Conservation (phyloP, 1,140 invertebrate species). For the Trichogramma pretiosum region DNA sequence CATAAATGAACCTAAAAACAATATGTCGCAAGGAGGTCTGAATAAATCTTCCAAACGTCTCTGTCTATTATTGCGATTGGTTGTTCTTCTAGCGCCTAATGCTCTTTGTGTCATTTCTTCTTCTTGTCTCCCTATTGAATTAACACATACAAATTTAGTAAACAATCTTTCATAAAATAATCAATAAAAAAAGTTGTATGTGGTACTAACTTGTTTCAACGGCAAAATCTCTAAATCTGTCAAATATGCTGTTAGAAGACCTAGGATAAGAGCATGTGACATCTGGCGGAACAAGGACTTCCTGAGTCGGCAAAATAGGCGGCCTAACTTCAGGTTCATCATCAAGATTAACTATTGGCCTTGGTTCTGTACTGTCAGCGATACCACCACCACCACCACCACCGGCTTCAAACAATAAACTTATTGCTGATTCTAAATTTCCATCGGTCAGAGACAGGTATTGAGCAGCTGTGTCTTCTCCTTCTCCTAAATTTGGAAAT, state of each 20-base stretch:
- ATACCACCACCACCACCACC: slow-evolving; percentile 5
- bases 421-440: slow-evolving; percentile 42
- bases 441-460: slow-evolving; percentile 36
- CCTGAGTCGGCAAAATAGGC: slow-evolving; percentile 57
- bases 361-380: slow-evolving; percentile 4
- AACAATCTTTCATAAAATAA: not conserved
- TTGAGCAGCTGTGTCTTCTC: slow-evolving; percentile 32
- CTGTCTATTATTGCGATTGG: slow-evolving; percentile 26
- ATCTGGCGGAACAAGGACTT: slow-evolving; percentile 44
- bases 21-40: slow-evolving; percentile 64
- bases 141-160: slow-evolving; percentile 6
- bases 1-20: slow-evolving; percentile 58
- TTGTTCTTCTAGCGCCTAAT: slow-evolving; percentile 34
- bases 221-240: slow-evolving; percentile 59
- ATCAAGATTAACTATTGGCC: slow-evolving; percentile 15
- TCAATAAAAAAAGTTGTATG: not conserved
- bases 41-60: slow-evolving; percentile 66
- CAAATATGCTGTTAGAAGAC: slow-evolving; percentile 51
- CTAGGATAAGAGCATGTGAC: slow-evolving; percentile 38
- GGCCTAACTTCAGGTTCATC: slow-evolving; percentile 48
- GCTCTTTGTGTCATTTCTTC: slow-evolving; percentile 38
- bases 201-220: slow-evolving; percentile 51
- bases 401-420: slow-evolving; percentile 37
- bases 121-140: slow-evolving; percentile 41
- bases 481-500: slow-evolving; percentile 25